phyloP scores from a whole-genome alignment of 2,797 vertebrate species.

The Manis pentadactyla region DNA sequence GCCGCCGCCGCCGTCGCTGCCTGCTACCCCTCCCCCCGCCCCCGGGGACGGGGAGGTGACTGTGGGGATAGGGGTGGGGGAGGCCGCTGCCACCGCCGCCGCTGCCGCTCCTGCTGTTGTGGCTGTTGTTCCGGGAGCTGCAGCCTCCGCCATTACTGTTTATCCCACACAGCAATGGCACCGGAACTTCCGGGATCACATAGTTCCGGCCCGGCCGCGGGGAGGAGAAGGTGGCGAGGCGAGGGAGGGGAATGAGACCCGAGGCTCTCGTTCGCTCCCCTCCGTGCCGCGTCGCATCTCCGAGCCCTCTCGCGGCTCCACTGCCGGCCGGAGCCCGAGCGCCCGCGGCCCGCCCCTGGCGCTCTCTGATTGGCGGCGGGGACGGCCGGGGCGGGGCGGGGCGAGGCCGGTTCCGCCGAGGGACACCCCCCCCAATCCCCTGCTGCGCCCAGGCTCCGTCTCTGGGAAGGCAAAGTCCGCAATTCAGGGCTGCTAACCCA shows the following conservation, averaged over 20 bases:
- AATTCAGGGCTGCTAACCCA: fast-evolving
- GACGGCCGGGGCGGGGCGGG: slow-evolving; percentile 42
- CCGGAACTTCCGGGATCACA: slow-evolving; percentile 94
- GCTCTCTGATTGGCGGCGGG: not conserved
- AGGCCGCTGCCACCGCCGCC: slow-evolving; percentile 79
- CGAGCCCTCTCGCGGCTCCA: not conserved
- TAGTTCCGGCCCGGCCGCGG: slow-evolving; percentile 84
- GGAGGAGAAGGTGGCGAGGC: not conserved
- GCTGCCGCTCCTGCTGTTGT: slow-evolving; percentile 79
- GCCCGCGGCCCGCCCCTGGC: not conserved
- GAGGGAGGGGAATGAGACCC: not conserved
- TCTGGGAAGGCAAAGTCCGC: fast-evolving
- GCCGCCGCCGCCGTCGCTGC: slow-evolving; percentile 82
- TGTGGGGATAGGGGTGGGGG: slow-evolving; percentile 76
- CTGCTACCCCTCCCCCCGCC: slow-evolving; percentile 79
- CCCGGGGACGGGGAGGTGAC: slow-evolving; percentile 75
- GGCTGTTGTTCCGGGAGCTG: slow-evolving; percentile 89
- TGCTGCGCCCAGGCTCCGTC: fast-evolving
- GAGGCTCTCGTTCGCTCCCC: not conserved
- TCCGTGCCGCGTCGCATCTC: slow-evolving; percentile 4
- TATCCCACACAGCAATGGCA: slow-evolving; percentile 92
- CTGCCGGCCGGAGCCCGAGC: not conserved
- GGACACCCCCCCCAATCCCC: not conserved
- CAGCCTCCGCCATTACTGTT: slow-evolving; percentile 99
- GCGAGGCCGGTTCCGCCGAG: not conserved